Evolutionary conservation across 2,888 invertebrate genomes (phyloP).

Genomic region (Lobophora halterata): DNA sequence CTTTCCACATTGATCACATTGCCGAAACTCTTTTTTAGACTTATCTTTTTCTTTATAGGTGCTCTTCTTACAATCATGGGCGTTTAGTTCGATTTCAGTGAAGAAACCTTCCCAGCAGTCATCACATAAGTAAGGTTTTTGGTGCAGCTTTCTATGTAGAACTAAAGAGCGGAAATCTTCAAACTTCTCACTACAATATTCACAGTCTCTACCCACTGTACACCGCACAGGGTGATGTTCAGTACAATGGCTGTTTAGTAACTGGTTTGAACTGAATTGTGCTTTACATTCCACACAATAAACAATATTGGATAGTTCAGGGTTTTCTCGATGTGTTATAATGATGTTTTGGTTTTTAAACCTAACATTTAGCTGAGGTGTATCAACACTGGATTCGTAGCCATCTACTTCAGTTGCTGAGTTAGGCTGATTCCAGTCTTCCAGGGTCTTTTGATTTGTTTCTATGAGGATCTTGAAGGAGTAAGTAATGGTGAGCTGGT

Average conservation of each 20-base stretch:
- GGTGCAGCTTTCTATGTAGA: slow-evolving; percentile 64
- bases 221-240: slow-evolving; percentile 59
- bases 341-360: slow-evolving; percentile 36
- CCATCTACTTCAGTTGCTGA: slow-evolving; percentile 44
- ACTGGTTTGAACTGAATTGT: slow-evolving; percentile 51
- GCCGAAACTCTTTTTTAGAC: slow-evolving; percentile 51
- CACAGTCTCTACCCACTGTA: slow-evolving; percentile 61
- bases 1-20: slow-evolving; percentile 76
- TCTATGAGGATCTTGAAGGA: slow-evolving; percentile 71
- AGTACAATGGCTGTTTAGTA: slow-evolving; percentile 57
- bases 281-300: slow-evolving; percentile 71
- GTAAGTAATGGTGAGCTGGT: slow-evolving; percentile 69
- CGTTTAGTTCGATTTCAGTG: slow-evolving; percentile 44
- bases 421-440: slow-evolving; percentile 39
- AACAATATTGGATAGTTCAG: slow-evolving; percentile 41
- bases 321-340: slow-evolving; percentile 31
- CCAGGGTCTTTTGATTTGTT: slow-evolving; percentile 55
- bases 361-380: slow-evolving; percentile 35
- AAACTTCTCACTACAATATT: slow-evolving; percentile 72
- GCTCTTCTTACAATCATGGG: slow-evolving; percentile 61
- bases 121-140: slow-evolving; percentile 68
- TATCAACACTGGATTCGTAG: slow-evolving; percentile 52
- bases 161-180: slow-evolving; percentile 68
- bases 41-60: slow-evolving; percentile 48
- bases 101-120: slow-evolving; percentile 73